Percentiles rank a stretch among this genome's conserved stretches.
Conservation (phyloP, 2,888 invertebrate species). For the Cataglyphis livida region DNA sequence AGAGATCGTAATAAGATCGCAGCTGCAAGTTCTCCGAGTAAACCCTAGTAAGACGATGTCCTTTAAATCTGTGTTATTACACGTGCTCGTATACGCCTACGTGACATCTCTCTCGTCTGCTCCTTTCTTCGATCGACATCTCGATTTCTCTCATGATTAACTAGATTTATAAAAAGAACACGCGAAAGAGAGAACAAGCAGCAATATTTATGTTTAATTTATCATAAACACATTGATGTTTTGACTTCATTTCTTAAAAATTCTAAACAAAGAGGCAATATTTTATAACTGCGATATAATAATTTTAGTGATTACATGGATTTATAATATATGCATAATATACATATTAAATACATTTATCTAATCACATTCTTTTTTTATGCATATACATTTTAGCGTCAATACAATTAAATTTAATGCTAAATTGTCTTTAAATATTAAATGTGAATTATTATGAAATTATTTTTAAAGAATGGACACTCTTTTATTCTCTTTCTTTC, state of each 20-base stretch:
- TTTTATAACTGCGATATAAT: conserved; percentile 22
- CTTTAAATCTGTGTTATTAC: conserved; percentile 52
- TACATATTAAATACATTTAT: not conserved
- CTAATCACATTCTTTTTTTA: not conserved
- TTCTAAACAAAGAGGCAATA: not conserved
- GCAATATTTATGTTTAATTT: not conserved
- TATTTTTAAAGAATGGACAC: not conserved
- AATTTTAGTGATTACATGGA: conserved; percentile 1
- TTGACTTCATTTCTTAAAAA: not conserved
- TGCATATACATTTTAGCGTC: not conserved
- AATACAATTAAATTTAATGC: not conserved
- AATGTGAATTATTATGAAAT: not conserved
- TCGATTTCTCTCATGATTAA: conserved; percentile 21
- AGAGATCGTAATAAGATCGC: conserved; percentile 63
- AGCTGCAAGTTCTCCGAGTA: conserved; percentile 29
- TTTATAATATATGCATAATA: not conserved
- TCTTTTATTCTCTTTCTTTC: too few relatives aligned
- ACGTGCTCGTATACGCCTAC: conserved; percentile 15
- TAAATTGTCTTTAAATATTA: not conserved
- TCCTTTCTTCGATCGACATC: conserved; percentile 46
- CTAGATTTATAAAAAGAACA: conserved; percentile 5
- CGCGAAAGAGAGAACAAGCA: not conserved
- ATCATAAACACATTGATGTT: conserved; percentile 4
- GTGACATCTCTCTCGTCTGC: conserved; percentile 45
- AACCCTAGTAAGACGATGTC: conserved; percentile 41